phyloP scores from a whole-genome alignment of 2,113 vertebrate species.

The Heterochromis multidens region DNA sequence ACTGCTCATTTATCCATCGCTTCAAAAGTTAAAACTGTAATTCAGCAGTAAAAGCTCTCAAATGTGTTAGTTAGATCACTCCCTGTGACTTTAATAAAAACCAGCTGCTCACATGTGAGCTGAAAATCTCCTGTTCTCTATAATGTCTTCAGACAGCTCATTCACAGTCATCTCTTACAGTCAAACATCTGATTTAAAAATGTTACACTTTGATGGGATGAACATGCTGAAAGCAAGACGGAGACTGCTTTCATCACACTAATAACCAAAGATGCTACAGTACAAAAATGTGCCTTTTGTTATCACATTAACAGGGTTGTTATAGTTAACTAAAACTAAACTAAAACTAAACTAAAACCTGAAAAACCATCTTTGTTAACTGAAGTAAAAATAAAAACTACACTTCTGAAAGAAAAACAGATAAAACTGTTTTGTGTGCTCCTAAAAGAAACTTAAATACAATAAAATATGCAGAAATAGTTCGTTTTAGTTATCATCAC shows the following conservation, averaged over 20 bases:
- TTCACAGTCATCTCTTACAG: neutral
- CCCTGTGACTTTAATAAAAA: neutral
- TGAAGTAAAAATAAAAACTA: neutral
- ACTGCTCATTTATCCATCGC: neutral
- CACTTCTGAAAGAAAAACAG: neutral
- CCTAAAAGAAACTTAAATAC: neutral
- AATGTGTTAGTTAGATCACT: neutral
- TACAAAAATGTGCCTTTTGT: fast-evolving
- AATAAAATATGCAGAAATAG: neutral
- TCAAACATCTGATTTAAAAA: neutral
- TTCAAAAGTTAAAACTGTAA: neutral
- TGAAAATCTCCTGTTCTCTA: too few species aligned
- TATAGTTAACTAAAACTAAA: too few species aligned
- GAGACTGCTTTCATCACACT: too few species aligned
- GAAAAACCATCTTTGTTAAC: neutral
- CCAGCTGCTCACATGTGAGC: neutral
- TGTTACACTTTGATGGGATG: neutral
- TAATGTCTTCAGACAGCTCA: neutral
- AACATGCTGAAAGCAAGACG: neutral
- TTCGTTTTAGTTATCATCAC: fast-evolving
- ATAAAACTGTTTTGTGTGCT: neutral
- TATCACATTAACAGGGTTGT: neutral
- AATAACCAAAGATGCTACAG: neutral
- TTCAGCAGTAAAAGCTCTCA: neutral
- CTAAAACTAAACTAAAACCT: neutral